A percentile compares a stretch with the other conserved stretches of the same genome.
These are phyloP conservation scores for Malurus leucopterus DNA, from an alignment of 2,797 vertebrate species.

Conservation along the genomic window DNA sequence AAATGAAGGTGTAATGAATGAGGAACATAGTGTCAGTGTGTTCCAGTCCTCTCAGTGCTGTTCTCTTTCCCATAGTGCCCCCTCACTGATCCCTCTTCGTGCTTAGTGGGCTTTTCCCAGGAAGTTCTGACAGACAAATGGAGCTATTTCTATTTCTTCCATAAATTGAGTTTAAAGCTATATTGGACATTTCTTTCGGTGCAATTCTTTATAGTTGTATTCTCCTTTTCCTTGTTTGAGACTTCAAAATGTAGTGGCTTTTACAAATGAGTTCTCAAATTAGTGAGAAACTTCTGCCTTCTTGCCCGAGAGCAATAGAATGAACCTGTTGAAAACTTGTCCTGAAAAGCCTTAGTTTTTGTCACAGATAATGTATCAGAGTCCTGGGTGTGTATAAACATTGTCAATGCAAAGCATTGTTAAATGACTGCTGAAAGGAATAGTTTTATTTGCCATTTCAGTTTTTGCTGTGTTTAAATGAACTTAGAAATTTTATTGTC, in stretches of 20 bases:
- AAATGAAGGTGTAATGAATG: not conserved
- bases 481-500: not conserved
- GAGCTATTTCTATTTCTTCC: not conserved
- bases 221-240: not conserved
- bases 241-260: not conserved
- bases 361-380: not conserved
- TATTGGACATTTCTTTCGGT: not conserved
- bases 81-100: not conserved
- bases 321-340: not conserved
- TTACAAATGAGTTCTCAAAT: not conserved
- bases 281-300: not conserved
- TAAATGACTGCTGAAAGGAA: not conserved
- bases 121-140: not conserved
- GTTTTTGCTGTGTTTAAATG: not conserved
- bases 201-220: not conserved
- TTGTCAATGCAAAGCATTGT: not conserved
- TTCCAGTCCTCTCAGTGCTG: not conserved
- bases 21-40: not conserved
- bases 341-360: not conserved
- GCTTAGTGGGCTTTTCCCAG: not conserved
- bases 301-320: not conserved
- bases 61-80: not conserved
- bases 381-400: not conserved
- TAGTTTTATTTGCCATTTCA: not conserved
- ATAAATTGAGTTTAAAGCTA: not conserved